These are phyloP conservation scores for Diplodus sargus DNA, from an alignment of 2,797 vertebrate species.

Conservation along the genomic window DNA sequence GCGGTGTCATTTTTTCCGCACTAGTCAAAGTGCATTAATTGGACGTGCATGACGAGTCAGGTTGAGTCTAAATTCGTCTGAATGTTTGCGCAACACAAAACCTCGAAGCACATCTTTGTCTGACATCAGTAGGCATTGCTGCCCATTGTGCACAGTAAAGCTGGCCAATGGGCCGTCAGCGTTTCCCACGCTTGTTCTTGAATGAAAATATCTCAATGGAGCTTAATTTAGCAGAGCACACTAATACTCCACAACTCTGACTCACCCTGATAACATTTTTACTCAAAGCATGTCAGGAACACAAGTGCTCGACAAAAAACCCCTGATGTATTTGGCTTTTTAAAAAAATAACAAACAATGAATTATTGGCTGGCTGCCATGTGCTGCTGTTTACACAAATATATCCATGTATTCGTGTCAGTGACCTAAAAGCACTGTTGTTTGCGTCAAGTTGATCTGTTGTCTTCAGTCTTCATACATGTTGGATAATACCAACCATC, in stretches of 20 bases:
- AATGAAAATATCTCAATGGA: constrained; percentile 64
- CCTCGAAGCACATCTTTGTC: constrained; percentile 3
- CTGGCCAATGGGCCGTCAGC: constrained; percentile 11
- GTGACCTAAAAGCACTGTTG: neutral
- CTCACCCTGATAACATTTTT: neutral
- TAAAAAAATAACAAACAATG: neutral
- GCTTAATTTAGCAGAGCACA: constrained; percentile 29
- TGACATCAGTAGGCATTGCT: constrained; percentile 5
- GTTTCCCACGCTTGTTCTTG: constrained; percentile 55
- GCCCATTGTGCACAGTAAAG: constrained; percentile 43
- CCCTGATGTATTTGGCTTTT: neutral
- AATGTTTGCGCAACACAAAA: neutral
- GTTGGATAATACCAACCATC: no score
- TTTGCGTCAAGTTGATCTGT: neutral
- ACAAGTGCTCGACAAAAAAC: neutral
- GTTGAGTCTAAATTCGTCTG: constrained; percentile 10
- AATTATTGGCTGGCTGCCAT: constrained; percentile 14
- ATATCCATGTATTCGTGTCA: neutral
- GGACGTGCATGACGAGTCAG: neutral
- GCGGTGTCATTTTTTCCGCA: constrained; percentile 50
- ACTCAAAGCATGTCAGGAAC: neutral
- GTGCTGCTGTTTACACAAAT: constrained; percentile 11
- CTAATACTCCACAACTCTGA: constrained; percentile 12
- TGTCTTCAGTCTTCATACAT: no score
- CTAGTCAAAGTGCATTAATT: neutral